Evolutionary conservation across 1,140 invertebrate genomes (phyloP).

Genomic region (Halesus radiatus): DNA sequence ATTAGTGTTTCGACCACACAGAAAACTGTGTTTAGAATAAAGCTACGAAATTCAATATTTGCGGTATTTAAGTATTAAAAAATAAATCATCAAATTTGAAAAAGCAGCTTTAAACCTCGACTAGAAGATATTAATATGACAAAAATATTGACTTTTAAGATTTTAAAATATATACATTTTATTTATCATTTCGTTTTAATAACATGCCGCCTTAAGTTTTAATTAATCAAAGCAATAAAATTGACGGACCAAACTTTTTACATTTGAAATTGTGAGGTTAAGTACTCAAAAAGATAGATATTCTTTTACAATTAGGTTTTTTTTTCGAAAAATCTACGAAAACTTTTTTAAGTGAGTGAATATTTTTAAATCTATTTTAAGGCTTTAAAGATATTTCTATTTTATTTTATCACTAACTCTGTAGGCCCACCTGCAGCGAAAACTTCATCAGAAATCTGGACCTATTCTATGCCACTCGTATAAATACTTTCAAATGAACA

Average conservation of each 20-base stretch:
- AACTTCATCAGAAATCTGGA: background rate
- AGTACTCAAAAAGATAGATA: background rate
- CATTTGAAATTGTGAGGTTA: background rate
- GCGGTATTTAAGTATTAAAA: too few species aligned
- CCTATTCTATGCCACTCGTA: background rate
- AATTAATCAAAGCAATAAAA: background rate
- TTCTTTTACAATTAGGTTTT: background rate
- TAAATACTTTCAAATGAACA: slow-evolving; percentile 45
- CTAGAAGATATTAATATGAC: too few species aligned
- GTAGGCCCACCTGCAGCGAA: background rate
- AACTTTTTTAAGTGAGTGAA: background rate
- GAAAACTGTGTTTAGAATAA: too few species aligned
- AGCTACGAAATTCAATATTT: too few species aligned
- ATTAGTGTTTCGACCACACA: too few species aligned
- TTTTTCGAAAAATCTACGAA: background rate
- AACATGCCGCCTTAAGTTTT: background rate
- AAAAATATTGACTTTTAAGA: too few species aligned
- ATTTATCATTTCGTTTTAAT: background rate
- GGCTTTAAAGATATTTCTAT: slow-evolving; percentile 5
- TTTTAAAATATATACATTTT: background rate
- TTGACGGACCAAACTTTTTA: background rate
- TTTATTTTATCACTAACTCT: slow-evolving; percentile 32
- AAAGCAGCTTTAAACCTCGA: too few species aligned
- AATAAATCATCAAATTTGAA: too few species aligned
- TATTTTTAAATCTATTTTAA: too few species aligned